Evolutionary conservation across 2,797 vertebrate species (phyloP).

Genomic region (Chrysocyon brachyurus): DNA sequence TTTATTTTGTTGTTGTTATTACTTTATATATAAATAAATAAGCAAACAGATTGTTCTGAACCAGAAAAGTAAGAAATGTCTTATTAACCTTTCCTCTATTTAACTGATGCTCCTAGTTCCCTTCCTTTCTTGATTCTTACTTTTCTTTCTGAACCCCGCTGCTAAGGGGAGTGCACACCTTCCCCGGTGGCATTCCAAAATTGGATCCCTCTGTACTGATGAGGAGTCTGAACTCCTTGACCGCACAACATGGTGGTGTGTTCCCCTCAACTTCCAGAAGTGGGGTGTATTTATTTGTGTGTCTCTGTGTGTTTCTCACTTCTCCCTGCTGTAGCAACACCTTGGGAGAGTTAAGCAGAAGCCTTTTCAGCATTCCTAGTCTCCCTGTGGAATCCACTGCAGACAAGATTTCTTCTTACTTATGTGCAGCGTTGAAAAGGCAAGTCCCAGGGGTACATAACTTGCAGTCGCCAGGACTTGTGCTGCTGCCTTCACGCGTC

Average conservation of each 20-base stretch:
- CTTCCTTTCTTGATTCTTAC: neutral
- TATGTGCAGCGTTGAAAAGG: neutral
- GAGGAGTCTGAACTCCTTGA: neutral
- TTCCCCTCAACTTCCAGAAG: neutral
- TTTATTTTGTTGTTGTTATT: neutral
- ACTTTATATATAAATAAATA: neutral
- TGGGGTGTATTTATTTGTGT: neutral
- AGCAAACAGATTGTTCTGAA: neutral
- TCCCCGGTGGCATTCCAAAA: neutral
- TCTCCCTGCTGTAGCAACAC: neutral
- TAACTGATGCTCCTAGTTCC: neutral
- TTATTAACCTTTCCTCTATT: neutral
- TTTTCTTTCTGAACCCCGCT: neutral
- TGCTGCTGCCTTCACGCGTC: neutral
- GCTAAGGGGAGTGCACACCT: neutral
- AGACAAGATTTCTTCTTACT: neutral
- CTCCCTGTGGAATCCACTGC: neutral
- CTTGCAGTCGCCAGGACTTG: conserved; percentile 4
- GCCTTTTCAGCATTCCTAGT: neutral
- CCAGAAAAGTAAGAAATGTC: neutral
- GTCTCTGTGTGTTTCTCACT: neutral
- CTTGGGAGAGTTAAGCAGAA: neutral
- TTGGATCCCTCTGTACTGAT: neutral
- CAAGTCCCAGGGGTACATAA: neutral
- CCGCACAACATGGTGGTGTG: neutral